These are phyloP conservation scores for Zaprionus camerounensis DNA, from an alignment of 1,140 invertebrate genomes.

Conservation along the genomic window DNA sequence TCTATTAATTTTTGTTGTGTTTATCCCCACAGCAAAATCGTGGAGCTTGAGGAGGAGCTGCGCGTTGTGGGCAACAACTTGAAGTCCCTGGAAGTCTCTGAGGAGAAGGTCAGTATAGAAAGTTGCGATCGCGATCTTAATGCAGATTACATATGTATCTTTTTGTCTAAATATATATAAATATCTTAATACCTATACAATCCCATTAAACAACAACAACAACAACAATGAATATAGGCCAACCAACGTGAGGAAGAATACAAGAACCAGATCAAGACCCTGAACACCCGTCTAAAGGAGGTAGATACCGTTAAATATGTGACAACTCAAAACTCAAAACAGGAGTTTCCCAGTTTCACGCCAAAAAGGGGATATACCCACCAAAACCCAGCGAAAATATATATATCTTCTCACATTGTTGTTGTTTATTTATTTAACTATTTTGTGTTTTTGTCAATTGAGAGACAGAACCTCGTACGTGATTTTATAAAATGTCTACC, in stretches of 20 bases:
- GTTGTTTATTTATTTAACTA: slow-evolving; percentile 60
- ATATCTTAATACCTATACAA: slow-evolving; percentile 30
- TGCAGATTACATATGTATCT: neutral
- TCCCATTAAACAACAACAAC: slow-evolving; percentile 62
- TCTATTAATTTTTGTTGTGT: slow-evolving; percentile 34
- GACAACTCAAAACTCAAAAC: slow-evolving; percentile 27
- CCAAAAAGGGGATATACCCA: slow-evolving; percentile 18
- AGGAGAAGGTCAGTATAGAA: slow-evolving; percentile 95
- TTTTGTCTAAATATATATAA: slow-evolving; percentile 10
- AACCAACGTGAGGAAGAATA: slow-evolving; percentile 99
- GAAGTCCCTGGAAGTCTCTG: slow-evolving; percentile 99
- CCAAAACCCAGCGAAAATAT: slow-evolving; percentile 59
- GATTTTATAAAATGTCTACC: slow-evolving; percentile 82
- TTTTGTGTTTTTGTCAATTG: slow-evolving; percentile 20
- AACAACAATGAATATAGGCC: slow-evolving; percentile 90
- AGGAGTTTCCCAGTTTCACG: slow-evolving; percentile 64
- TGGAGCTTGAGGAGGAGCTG: slow-evolving; percentile 99
- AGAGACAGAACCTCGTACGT: slow-evolving; percentile 5
- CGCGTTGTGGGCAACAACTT: slow-evolving; percentile 99
- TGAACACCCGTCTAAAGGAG: slow-evolving; percentile 99
- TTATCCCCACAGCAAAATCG: slow-evolving; percentile 95
- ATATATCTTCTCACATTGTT: slow-evolving; percentile 49
- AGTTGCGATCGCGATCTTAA: slow-evolving; percentile 23
- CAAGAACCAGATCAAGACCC: slow-evolving; percentile 99
- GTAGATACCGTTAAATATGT: slow-evolving; percentile 85